Base-by-base conservation (phyloP, 1,140 invertebrate genomes). In the Anastatus disparis region DNA sequence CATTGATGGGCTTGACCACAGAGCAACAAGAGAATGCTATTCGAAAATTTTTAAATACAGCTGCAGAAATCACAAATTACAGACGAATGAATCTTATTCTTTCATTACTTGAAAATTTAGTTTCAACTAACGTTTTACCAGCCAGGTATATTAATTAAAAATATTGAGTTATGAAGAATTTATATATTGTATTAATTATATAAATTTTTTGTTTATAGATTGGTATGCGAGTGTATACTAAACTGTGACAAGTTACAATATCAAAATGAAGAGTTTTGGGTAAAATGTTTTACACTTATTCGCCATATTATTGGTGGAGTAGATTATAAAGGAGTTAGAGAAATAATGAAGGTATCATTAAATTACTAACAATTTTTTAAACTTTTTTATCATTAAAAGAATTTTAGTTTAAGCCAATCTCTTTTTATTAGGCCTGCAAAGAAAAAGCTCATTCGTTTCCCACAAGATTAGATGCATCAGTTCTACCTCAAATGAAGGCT, bases 291-390 rank as follows among this genome's bases (percentile, higher is more conserved):
- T 84, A 88, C 90, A 67, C 86, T 98, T 3, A 93, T 98, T 46
- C 89, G 92, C 75, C 92, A 90, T 78, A 93, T 97, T 67, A 94
- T 98, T 79, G 91, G 91, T 40, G 92, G 93, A 68, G 96, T 98
- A 12, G 95, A 97, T 83, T 99, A 99, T 81, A 99, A 98, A 87
- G 96, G 94, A 52, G 94, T 96, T 1, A 85, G 95, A 75, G 94
- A 95, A 87, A 94, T 96, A 42, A 94, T 96, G 93, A 96, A 95
- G 87, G 93, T 93, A 6, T 35, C 4, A 35, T 35, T 87, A 72
- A 72, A 31, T 68, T 56, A 40, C 0, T 31, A 44, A 15, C 38
- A 48, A 27, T 66, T 0, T 67, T 74, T 48, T 74, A 73, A 63
- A 72, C 79, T 83, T 88, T 58, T 64, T 92, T 90, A 6, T 35